Conservation (phyloP, 2,888 invertebrate genomes). For the Dastarcus helophoroides region DNA sequence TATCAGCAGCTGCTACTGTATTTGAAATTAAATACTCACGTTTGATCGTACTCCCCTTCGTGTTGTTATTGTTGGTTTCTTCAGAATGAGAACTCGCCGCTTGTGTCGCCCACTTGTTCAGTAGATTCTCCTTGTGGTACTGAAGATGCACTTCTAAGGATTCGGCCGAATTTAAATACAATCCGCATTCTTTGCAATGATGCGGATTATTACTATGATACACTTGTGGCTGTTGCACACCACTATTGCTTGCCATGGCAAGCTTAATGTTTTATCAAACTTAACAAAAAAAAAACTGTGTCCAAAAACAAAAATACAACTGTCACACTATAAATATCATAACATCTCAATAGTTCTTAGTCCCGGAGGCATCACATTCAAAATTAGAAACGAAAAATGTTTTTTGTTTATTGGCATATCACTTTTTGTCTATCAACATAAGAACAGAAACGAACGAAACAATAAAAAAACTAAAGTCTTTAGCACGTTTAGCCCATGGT, state of each 20-base stretch:
- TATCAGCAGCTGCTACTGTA: slow-evolving; percentile 62
- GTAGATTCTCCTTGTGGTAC: slow-evolving; percentile 66
- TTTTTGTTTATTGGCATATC: slow-evolving; percentile 18
- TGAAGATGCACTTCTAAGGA: slow-evolving; percentile 69
- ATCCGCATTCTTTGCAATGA: slow-evolving; percentile 65
- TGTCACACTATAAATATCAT: slow-evolving; percentile 36
- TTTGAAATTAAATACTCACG: slow-evolving; percentile 42
- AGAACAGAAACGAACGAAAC: slow-evolving; percentile 24
- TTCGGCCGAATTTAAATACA: slow-evolving; percentile 62
- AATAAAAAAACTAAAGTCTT: slow-evolving; percentile 18
- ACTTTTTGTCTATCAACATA: slow-evolving; percentile 21
- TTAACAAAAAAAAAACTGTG: slow-evolving; percentile 21
- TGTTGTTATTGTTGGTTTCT: slow-evolving; percentile 56
- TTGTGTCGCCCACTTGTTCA: slow-evolving; percentile 60
- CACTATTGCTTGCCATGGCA: slow-evolving; percentile 31
- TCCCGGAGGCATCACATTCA: slow-evolving; percentile 27
- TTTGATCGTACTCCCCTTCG: slow-evolving; percentile 35
- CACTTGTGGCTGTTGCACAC: slow-evolving; percentile 37
- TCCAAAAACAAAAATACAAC: slow-evolving; percentile 33
- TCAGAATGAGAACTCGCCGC: slow-evolving; percentile 36
- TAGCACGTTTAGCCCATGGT: slow-evolving; percentile 33
- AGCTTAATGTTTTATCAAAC: slow-evolving; percentile 13
- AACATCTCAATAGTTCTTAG: slow-evolving; percentile 35
- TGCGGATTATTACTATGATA: slow-evolving; percentile 45
- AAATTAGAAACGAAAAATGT: slow-evolving; percentile 20